phyloP scores from a whole-genome alignment of 2,113 vertebrate species.

The Turnix velox region DNA sequence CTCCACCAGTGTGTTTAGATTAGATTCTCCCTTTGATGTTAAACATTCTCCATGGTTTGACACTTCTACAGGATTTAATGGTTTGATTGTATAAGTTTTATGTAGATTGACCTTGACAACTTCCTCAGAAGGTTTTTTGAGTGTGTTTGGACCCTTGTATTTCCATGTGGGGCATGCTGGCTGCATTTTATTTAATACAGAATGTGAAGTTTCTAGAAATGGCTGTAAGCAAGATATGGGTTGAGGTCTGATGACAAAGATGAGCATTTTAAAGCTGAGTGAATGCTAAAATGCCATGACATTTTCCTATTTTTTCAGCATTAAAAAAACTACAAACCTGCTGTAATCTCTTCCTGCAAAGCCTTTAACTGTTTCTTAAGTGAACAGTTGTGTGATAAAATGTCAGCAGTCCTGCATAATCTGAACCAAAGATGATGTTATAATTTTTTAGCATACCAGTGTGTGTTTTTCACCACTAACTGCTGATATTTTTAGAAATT shows the following conservation, averaged over 20 bases:
- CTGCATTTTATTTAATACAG: neutral
- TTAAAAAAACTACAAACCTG: neutral
- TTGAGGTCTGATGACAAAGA: neutral
- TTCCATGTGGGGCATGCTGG: neutral
- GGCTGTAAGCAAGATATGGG: neutral
- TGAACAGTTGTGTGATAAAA: neutral
- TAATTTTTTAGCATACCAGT: neutral
- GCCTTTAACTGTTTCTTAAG: neutral
- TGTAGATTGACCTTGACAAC: neutral
- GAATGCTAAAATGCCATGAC: neutral
- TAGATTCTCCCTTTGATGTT: neutral
- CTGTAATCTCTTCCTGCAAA: neutral
- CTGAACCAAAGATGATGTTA: neutral
- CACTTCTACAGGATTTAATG: neutral
- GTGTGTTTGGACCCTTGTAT: neutral
- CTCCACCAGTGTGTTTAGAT: neutral
- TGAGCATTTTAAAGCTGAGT: neutral
- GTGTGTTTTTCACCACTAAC: neutral
- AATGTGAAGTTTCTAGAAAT: neutral
- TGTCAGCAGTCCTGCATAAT: neutral
- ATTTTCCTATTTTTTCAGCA: neutral
- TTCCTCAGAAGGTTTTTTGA: neutral
- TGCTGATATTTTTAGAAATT: neutral
- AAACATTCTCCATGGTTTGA: neutral
- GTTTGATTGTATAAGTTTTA: neutral